Evolutionary conservation across 2,888 invertebrate species (phyloP).

Genomic region (Iphiclides podalirius): DNA sequence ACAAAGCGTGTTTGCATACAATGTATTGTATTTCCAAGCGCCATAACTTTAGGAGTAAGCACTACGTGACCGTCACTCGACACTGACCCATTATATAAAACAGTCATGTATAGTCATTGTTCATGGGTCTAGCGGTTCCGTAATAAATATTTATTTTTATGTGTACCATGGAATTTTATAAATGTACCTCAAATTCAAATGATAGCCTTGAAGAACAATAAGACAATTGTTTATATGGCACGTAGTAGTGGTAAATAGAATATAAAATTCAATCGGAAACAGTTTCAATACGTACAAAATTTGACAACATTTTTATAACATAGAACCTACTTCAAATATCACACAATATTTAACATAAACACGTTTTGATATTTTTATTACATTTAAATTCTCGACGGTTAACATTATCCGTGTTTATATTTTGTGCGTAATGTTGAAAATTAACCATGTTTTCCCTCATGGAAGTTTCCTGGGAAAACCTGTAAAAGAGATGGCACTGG

Average conservation of each 20-base stretch:
- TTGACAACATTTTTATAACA: too few species aligned
- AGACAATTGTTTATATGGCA: too few species aligned
- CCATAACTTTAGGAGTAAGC: slow-evolving; percentile 66
- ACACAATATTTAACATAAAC: too few species aligned
- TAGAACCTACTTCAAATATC: too few species aligned
- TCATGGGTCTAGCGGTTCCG: slow-evolving; percentile 38
- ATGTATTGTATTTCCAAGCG: slow-evolving; percentile 61
- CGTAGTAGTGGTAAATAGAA: too few species aligned
- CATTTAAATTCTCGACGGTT: too few species aligned
- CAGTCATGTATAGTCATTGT: slow-evolving; percentile 32
- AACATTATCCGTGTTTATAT: too few species aligned
- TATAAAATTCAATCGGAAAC: too few species aligned
- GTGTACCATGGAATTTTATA: slow-evolving; percentile 12
- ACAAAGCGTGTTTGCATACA: slow-evolving; percentile 43
- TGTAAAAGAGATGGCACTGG: background rate
- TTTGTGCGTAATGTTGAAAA: too few species aligned
- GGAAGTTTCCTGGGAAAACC: background rate
- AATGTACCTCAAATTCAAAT: slow-evolving; percentile 8
- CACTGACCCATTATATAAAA: slow-evolving; percentile 59
- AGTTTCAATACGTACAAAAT: too few species aligned
- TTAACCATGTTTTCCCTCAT: too few species aligned
- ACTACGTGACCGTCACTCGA: slow-evolving; percentile 69
- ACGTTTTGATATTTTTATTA: too few species aligned
- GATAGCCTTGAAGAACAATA: slow-evolving; percentile 4
- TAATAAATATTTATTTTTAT: slow-evolving; percentile 25